phyloP scores from a whole-genome alignment of 2,113 vertebrate genomes.

The Catharus minimus region DNA sequence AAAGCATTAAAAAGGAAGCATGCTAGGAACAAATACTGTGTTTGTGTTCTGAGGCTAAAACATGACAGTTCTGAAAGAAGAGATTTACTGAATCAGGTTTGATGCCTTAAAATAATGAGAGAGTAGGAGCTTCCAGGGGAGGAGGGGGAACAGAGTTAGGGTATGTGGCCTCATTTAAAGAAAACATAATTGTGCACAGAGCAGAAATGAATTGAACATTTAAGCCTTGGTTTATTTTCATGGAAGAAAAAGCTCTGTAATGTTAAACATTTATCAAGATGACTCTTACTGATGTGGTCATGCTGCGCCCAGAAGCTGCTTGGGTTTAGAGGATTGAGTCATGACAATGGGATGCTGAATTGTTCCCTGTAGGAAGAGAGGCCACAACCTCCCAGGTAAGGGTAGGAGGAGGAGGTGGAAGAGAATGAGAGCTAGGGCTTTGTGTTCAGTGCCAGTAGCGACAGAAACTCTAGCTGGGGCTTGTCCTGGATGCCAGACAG shows the following conservation, averaged over 20 bases:
- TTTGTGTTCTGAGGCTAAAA: conserved; percentile 62
- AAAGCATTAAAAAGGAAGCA: conserved; percentile 55
- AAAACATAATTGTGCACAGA: conserved; percentile 21
- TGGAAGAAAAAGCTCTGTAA: neutral
- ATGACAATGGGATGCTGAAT: neutral
- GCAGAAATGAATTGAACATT: conserved; percentile 2
- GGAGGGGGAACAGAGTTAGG: neutral
- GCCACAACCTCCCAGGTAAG: neutral
- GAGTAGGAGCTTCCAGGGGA: neutral
- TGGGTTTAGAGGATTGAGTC: neutral
- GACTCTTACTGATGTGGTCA: neutral
- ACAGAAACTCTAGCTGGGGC: neutral
- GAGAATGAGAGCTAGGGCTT: neutral
- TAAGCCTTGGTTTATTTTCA: conserved; percentile 15
- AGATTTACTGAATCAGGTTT: conserved; percentile 49
- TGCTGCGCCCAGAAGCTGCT: neutral
- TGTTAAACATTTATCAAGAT: conserved; percentile 27
- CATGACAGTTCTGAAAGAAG: conserved; percentile 51
- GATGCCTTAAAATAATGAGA: conserved; percentile 53
- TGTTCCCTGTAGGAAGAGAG: neutral
- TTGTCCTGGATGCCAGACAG: neutral
- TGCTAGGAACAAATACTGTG: conserved; percentile 40
- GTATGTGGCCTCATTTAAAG: conserved; percentile 26
- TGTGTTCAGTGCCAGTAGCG: neutral
- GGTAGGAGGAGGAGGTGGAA: neutral